These are phyloP conservation scores for Aricia artaxerxes DNA, from an alignment of 2,888 invertebrate genomes.

Conservation along the genomic window DNA sequence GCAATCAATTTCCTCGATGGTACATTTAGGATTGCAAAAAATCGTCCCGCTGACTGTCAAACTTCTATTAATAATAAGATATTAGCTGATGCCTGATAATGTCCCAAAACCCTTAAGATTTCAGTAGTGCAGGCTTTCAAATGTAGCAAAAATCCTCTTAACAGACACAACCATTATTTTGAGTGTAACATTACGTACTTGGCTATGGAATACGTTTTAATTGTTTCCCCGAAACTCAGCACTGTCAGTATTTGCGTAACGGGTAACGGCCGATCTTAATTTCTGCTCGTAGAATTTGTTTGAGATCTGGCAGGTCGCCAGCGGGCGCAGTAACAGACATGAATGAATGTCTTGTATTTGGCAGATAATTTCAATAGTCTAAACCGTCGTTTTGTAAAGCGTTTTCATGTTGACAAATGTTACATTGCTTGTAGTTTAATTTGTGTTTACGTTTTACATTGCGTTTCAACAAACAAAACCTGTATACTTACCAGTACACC, in stretches of 20 bases:
- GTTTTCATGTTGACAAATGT: not conserved
- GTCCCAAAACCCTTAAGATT: too few species aligned
- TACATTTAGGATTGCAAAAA: too few species aligned
- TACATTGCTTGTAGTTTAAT: not conserved
- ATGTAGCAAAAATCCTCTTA: not conserved
- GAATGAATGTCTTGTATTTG: constrained; percentile 13
- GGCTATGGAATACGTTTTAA: not conserved
- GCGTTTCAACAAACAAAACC: not conserved
- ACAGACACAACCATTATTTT: not conserved
- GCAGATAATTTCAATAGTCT: not conserved
- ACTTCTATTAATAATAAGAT: too few species aligned
- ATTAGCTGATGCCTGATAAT: too few species aligned
- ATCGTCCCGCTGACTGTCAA: too few species aligned
- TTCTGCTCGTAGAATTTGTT: not conserved
- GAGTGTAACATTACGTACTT: not conserved
- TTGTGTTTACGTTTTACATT: not conserved
- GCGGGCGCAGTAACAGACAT: constrained; percentile 3
- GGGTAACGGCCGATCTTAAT: not conserved
- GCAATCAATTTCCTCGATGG: too few species aligned
- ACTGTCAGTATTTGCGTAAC: not conserved
- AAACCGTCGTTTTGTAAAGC: not conserved
- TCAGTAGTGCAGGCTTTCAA: too few species aligned
- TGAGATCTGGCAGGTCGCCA: constrained; percentile 7
- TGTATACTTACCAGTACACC: too few species aligned
- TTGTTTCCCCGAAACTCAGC: not conserved